Evolutionary conservation across 2,888 invertebrate genomes (phyloP).

Genomic region (Beris chalybata): DNA sequence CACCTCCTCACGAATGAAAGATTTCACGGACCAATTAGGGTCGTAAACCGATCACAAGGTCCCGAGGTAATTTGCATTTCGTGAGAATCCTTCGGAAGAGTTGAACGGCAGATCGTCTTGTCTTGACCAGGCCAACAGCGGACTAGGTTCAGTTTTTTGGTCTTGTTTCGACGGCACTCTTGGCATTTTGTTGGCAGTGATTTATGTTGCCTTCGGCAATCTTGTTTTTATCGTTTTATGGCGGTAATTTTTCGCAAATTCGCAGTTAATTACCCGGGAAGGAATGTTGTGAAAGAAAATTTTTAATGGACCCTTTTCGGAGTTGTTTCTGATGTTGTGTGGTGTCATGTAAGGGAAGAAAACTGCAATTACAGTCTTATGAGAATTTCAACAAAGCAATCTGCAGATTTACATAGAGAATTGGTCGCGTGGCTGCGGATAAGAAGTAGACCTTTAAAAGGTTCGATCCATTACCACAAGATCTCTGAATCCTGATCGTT

Average conservation of each 20-base stretch:
- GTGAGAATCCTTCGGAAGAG: conserved; percentile 27
- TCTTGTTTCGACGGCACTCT: conserved; percentile 13
- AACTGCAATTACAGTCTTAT: too few species aligned
- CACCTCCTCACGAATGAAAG: conserved; percentile 27
- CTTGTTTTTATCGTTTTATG: conserved; percentile 17
- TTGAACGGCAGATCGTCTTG: not conserved
- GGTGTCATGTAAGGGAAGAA: too few species aligned
- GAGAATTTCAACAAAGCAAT: too few species aligned
- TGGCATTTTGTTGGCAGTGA: not conserved
- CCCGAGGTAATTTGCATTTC: conserved; percentile 33
- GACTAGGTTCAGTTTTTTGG: not conserved
- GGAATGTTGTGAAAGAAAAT: conserved; percentile 6
- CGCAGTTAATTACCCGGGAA: conserved; percentile 16
- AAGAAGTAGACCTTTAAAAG: too few species aligned
- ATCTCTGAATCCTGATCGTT: too few species aligned
- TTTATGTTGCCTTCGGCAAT: conserved; percentile 9
- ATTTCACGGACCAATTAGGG: conserved; percentile 32
- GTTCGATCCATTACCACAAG: too few species aligned
- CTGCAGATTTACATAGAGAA: too few species aligned
- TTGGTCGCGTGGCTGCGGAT: too few species aligned
- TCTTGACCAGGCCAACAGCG: not conserved
- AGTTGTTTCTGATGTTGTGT: too few species aligned
- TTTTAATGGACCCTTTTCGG: too few species aligned
- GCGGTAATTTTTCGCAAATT: conserved; percentile 16
- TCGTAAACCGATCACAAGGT: conserved; percentile 30